Base-by-base conservation (phyloP, 2,113 vertebrate genomes). In the Festucalex cinctus region DNA sequence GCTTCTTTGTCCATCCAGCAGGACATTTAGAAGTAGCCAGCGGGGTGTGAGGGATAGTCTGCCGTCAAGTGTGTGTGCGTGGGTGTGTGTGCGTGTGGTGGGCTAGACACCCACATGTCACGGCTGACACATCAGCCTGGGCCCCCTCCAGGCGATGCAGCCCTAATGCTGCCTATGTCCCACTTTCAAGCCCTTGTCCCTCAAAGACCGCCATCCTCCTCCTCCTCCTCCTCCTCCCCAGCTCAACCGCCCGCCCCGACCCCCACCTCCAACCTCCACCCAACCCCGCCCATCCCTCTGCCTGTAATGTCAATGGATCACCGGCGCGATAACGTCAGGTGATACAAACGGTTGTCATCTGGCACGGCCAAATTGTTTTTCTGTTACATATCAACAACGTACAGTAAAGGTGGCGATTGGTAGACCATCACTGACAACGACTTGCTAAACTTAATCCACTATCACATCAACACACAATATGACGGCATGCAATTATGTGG, bases 21-120 rank as follows among this genome's bases (percentile, higher is more conserved):
- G 90, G 85, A 91, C 93, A 94, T 94, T 92, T 91, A 92, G 91
- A 92, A 92, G 90, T 88, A 92, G 91, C 92, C 83, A 60, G 82
- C 92, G 88, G 91, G 83, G 83, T 90, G 91, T 89, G 84, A 90
- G 74, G 83, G 90, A 62, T 90, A 90, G 92, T 88, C 81, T 69
- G 24, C 81, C 43, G 43, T 26, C 19, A 84, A 65, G 61, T 66
- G 84, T 83, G 78, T 65, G 49, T 61, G 13, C 81, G 83, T 83
- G 85, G 69, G 77, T 85, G 80, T 65, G 83, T 84, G 83, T 90
- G 91, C 88, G 89, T 77, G 85, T 78, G 77, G 85, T 89, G 87
- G 88, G 81, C 74, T 57, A 88, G 88, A 91, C 86, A 83, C 85
- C 85, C 85, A 91, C 89, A 92, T 90, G 85, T 88, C 88, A 90